Percentiles rank a stretch among this genome's conserved stretches.
Evolutionary conservation across 2,113 vertebrate genomes (phyloP).

Genomic region (Calypte anna): DNA sequence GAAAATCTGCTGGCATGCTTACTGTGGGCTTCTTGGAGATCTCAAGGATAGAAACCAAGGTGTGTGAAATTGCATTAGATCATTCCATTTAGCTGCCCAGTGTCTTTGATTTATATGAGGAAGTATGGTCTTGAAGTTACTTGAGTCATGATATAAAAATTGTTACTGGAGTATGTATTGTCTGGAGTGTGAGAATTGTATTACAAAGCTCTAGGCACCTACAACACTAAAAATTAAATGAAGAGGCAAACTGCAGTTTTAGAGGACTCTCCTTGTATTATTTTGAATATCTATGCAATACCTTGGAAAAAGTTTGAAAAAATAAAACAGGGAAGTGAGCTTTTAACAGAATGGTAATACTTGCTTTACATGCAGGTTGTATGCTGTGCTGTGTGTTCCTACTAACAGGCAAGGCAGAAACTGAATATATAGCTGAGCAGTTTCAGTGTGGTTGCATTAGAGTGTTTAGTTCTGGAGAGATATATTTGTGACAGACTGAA

Average conservation of each 20-base stretch:
- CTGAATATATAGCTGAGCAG: not conserved
- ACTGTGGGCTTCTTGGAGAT: not conserved
- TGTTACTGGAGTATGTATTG: not conserved
- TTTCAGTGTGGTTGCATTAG: not conserved
- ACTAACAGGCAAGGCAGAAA: not conserved
- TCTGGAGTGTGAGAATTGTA: not conserved
- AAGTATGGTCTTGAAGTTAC: not conserved
- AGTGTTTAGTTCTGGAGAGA: not conserved
- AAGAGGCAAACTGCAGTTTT: not conserved
- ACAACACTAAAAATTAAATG: not conserved
- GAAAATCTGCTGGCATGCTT: not conserved
- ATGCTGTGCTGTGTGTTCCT: not conserved
- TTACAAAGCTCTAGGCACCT: not conserved
- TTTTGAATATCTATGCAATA: not conserved
- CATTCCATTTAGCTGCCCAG: not conserved
- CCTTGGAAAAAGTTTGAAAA: not conserved
- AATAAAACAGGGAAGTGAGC: not conserved
- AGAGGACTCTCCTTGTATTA: not conserved
- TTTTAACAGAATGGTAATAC: not conserved
- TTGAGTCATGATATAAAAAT: not conserved
- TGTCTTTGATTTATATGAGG: not conserved
- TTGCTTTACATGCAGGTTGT: not conserved
- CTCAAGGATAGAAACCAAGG: not conserved
- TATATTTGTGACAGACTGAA: not conserved
- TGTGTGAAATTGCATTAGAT: not conserved